Conservation (phyloP, 2,888 invertebrate genomes). For the Alloscopus bannaensis region DNA sequence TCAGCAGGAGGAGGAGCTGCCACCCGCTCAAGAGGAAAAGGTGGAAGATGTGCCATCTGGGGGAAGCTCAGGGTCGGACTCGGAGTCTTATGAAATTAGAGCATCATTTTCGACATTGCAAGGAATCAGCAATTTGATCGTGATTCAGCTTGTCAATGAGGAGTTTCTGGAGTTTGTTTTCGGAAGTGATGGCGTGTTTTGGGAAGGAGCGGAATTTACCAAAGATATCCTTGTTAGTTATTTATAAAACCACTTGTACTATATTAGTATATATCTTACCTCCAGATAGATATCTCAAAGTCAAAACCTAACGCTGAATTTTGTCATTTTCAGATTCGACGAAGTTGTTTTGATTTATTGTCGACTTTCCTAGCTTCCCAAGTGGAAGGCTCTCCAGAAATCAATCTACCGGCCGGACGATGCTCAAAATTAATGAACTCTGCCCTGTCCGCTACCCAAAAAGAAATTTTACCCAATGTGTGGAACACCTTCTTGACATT, state of each 20-base stretch:
- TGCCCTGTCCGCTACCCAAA: conserved; percentile 51
- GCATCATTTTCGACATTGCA: conserved; percentile 53
- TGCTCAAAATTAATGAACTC: conserved; percentile 54
- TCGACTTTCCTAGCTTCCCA: conserved; percentile 35
- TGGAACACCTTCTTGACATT: conserved; percentile 70
- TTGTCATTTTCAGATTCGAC: conserved; percentile 59
- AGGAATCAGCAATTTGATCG: conserved; percentile 53
- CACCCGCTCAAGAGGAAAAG: conserved; percentile 5
- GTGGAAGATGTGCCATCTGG: background rate
- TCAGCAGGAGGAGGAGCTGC: background rate
- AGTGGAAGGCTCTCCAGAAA: conserved; percentile 9
- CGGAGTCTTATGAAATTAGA: conserved; percentile 61
- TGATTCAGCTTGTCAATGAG: conserved; percentile 51
- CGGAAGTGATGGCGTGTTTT: conserved; percentile 52
- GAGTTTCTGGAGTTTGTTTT: conserved; percentile 54
- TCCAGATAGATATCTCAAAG: too few relatives aligned
- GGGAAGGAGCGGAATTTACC: conserved; percentile 54
- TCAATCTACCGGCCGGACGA: conserved; percentile 31
- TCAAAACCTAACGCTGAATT: too few relatives aligned
- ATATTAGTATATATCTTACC: too few relatives aligned
- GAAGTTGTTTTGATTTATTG: conserved; percentile 65
- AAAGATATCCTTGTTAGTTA: conserved; percentile 49
- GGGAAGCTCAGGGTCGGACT: conserved; percentile 32
- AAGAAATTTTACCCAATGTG: conserved; percentile 61
- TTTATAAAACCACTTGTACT: too few relatives aligned